Percentiles rank a stretch among this genome's conserved stretches.
These are phyloP conservation scores for Argyresthia albistria DNA, from an alignment of 2,888 invertebrate species.

Conservation along the genomic window DNA sequence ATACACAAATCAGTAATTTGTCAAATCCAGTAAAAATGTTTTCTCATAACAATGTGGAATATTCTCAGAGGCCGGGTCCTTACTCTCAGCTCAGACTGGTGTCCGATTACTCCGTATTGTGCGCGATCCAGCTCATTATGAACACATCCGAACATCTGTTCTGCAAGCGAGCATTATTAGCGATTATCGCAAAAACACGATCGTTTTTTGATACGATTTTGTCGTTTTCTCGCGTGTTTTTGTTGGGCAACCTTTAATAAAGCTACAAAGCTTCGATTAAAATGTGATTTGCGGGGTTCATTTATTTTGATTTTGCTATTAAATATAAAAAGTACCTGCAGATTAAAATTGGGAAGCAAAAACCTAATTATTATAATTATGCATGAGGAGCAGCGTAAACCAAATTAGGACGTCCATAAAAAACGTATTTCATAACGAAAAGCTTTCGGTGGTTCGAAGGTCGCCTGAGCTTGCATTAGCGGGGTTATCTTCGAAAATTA, in stretches of 20 bases:
- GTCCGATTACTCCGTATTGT: conserved; percentile 70
- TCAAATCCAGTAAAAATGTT: conserved; percentile 10
- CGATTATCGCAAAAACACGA: conserved; percentile 47
- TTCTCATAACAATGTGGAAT: background rate
- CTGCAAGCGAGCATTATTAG: conserved; percentile 47
- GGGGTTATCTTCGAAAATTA: conserved; percentile 57
- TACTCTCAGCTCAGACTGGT: conserved; percentile 35
- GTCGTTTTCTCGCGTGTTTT: conserved; percentile 19
- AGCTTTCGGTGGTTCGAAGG: conserved; percentile 35
- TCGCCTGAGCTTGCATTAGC: conserved; percentile 39
- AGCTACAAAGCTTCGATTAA: background rate
- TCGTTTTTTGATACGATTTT: conserved; percentile 34
- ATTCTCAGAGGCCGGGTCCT: conserved; percentile 5
- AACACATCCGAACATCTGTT: conserved; percentile 64
- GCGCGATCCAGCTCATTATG: conserved; percentile 69
- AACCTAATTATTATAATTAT: background rate
- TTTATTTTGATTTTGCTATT: background rate
- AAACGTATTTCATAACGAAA: conserved; percentile 18
- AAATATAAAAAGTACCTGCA: background rate
- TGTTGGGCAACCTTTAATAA: background rate
- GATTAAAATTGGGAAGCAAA: background rate
- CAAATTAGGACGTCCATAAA: background rate
- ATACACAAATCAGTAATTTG: too few species aligned
- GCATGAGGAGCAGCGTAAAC: too few species aligned
- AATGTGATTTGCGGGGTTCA: background rate